A percentile compares a stretch with the other conserved stretches of the same genome.
Evolutionary conservation across 2,113 vertebrate species (phyloP).

Genomic region (Neotoma lepida): DNA sequence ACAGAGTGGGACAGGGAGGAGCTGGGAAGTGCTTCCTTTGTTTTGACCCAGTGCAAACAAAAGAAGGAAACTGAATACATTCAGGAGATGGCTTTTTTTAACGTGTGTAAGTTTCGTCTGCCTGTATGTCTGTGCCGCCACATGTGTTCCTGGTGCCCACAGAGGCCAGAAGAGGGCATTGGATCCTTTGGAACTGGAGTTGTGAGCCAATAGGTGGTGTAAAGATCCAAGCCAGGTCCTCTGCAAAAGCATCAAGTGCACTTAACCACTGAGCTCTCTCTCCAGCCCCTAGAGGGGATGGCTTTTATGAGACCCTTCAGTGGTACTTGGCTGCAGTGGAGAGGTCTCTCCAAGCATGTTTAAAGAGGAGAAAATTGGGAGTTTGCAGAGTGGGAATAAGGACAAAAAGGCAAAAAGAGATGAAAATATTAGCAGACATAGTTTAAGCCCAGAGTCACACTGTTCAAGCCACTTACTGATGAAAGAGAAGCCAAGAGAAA

Average conservation of each 20-base stretch:
- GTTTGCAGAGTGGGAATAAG: background rate
- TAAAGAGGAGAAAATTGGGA: background rate
- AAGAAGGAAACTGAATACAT: background rate
- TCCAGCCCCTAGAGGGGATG: background rate
- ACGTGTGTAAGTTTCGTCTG: background rate
- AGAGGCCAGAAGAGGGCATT: background rate
- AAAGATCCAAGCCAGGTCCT: background rate
- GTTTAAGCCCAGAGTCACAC: background rate
- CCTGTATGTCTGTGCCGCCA: background rate
- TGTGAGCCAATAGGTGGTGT: background rate
- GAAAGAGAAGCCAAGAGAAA: background rate
- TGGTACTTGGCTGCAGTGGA: rapidly evolving
- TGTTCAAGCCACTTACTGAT: background rate
- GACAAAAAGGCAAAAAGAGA: background rate
- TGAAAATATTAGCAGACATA: background rate
- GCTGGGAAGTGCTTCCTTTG: background rate
- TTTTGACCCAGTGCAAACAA: background rate
- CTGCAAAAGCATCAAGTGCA: background rate
- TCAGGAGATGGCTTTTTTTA: background rate
- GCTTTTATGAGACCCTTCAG: background rate
- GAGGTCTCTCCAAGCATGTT: background rate
- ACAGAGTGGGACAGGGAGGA: background rate
- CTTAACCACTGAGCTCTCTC: background rate
- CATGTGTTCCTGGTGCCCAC: background rate
- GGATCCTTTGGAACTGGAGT: background rate